Conservation (phyloP, 1,140 invertebrate genomes). For the Calycopis cecrops region DNA sequence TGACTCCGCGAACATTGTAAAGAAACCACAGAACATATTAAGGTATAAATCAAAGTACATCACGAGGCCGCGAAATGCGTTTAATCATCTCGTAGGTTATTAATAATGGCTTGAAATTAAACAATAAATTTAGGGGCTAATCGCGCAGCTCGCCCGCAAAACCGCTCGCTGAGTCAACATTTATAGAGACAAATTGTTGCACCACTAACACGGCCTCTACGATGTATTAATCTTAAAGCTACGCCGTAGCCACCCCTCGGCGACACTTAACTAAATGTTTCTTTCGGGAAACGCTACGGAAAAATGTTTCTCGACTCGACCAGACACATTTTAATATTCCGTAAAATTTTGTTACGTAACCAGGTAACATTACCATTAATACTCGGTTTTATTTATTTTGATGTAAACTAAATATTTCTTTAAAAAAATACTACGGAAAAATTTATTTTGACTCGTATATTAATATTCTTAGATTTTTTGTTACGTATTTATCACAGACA, state of each 20-base stretch:
- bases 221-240: conserved; percentile 69
- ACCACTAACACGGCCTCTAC: conserved; percentile 56
- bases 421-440: no score
- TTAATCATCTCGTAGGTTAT: conserved; percentile 69
- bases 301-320: no score
- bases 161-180: conserved; percentile 70
- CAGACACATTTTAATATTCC: no score
- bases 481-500: no score
- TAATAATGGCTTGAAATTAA: conserved; percentile 70
- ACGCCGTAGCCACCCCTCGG: conserved; percentile 29
- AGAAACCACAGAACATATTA: conserved; percentile 37
- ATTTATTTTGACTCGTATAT: no score
- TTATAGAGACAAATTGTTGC: conserved; percentile 75
- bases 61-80: conserved; percentile 60
- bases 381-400: no score
- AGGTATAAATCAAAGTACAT: conserved; percentile 54
- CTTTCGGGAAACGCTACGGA: no score
- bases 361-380: no score
- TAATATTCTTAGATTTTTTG: no score
- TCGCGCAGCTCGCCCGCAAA: conserved; percentile 62
- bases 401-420: no score
- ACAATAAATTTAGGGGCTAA: conserved; percentile 72
- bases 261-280: conserved; percentile 45
- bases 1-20: conserved; percentile 17
- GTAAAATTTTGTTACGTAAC: no score